A percentile compares a stretch with the other conserved stretches of the same genome.
Conservation (phyloP, 2,888 invertebrate genomes). For the Lissonota sp. region DNA sequence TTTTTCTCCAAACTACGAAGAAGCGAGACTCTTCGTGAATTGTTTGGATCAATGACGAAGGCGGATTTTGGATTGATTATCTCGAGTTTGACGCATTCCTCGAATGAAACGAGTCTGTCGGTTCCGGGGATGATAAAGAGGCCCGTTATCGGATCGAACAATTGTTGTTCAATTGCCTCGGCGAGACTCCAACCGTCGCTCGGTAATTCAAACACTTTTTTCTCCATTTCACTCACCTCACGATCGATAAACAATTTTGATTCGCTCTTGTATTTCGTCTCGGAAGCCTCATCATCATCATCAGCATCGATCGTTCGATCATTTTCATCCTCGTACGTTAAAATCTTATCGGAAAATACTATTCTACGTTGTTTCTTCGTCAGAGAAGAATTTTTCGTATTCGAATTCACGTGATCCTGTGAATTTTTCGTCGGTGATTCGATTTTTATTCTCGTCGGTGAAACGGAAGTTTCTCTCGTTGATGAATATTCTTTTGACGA, state of each 20-base stretch:
- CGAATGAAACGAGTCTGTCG: conserved; percentile 92
- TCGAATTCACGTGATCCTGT: not conserved
- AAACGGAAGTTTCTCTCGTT: conserved; percentile 18
- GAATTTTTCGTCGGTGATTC: conserved; percentile 35
- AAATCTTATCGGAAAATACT: conserved; percentile 14
- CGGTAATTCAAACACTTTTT: conserved; percentile 91
- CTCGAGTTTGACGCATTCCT: conserved; percentile 93
- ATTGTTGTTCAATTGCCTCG: conserved; percentile 92
- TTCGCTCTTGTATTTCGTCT: conserved; percentile 66
- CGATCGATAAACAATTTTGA: conserved; percentile 64
- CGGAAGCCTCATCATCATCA: conserved; percentile 20
- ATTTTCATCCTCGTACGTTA: not conserved
- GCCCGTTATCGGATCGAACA: conserved; percentile 93
- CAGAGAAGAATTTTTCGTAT: conserved; percentile 50
- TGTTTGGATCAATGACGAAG: conserved; percentile 91
- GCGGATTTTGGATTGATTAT: conserved; percentile 94
- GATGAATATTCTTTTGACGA: conserved; percentile 25
- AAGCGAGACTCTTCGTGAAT: conserved; percentile 88
- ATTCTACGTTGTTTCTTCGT: conserved; percentile 54
- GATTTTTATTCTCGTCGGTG: conserved; percentile 26
- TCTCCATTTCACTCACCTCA: conserved; percentile 85
- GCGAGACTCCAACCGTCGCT: conserved; percentile 92
- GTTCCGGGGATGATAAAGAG: conserved; percentile 94
- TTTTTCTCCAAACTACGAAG: conserved; percentile 91
- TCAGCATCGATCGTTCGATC: conserved; percentile 12